Evolutionary conservation across 1,140 invertebrate genomes (phyloP), one percentile per base, ranked within the genome.

Genomic region (Cryptotermes secundus): DNA sequence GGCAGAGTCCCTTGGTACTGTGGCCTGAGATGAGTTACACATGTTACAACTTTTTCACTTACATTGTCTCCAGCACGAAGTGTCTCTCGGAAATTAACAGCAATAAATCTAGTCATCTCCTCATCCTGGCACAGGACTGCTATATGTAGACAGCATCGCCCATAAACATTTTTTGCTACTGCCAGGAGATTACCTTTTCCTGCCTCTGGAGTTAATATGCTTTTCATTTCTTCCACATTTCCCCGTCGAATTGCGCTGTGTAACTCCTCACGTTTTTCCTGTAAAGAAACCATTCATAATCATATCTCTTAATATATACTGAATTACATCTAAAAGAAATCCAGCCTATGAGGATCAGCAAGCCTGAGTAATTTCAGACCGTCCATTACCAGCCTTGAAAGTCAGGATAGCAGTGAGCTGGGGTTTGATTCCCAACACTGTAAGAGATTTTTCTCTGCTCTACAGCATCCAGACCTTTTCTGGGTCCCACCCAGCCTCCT

Each of bases 51-150:
- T 12, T 12, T 38, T 38, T 38, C 38, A 90, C 93, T 94, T 90
- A 97, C 96, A 90, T 97, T 97, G 88, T 98, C 97, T 0, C 95
- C 95, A 80, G 96, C 91, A 80, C 92, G 91, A 22, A 97, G 87
- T 0, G 95, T 92, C 85, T 95, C 93, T 0, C 95, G 93, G 88
- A 94, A 96, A 10, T 90, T 92, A 85, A 92, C 92, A 0, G 94
- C 94, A 65, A 98, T 90, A 86, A 93, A 93, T 82, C 93, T 91
- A 6, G 96, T 95, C 42, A 97, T 93, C 65, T 96, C 93, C 85
- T 95, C 93, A 83, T 96, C 92, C 87, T 97, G 95, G 49, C 93
- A 93, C 4, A 98, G 89, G 9, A 97, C 94, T 1, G 96, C 96
- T 34, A 97, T 92, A 86, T 98, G 97, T 3, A 98, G 89, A 0